Conservation (phyloP, 2,797 vertebrate genomes). For the Cynopterus sphinx region DNA sequence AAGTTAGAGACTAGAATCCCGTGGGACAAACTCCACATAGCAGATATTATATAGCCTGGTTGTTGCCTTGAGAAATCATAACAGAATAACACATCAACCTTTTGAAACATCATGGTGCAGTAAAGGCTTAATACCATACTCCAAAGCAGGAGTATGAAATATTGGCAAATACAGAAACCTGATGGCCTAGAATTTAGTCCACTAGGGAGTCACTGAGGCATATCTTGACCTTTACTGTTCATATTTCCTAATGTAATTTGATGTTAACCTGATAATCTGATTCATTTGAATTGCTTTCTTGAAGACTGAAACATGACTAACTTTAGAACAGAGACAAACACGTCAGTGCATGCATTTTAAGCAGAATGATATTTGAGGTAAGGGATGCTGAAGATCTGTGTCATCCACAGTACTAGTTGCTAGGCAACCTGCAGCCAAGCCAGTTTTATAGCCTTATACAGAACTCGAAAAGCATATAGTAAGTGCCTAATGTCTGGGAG, state of each 20-base stretch:
- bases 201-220: background rate
- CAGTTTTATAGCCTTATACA: background rate
- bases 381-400: constrained; percentile 9
- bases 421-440: background rate
- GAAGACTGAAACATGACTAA: constrained; percentile 1
- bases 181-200: background rate
- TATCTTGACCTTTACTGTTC: background rate
- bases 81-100: background rate
- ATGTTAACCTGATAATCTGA: constrained; percentile 38
- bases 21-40: background rate
- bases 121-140: background rate
- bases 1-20: background rate
- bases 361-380: constrained; percentile 23
- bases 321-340: constrained; percentile 18
- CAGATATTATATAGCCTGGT: background rate
- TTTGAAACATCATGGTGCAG: background rate
- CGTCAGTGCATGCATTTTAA: background rate
- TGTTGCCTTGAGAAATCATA: background rate
- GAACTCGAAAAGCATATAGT: background rate
- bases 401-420: background rate
- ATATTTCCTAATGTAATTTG: background rate
- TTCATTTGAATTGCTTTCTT: background rate
- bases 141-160: background rate
- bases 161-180: background rate
- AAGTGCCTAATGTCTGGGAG: background rate